phyloP scores from a whole-genome alignment of 1,140 invertebrate species.

The Bombus superbus region DNA sequence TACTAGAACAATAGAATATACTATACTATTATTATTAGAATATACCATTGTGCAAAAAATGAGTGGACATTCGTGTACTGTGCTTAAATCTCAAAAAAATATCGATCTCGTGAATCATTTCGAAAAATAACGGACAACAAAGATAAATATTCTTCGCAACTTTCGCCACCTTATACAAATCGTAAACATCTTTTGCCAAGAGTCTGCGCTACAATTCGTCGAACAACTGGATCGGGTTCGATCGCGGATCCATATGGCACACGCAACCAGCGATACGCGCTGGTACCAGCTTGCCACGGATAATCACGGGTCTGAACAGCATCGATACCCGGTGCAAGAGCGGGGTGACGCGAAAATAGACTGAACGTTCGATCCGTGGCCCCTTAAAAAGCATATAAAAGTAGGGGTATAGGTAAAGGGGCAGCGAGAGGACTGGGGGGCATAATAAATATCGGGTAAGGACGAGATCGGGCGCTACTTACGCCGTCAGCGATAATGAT shows the following conservation, averaged over 20 bases:
- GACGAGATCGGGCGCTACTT: constrained; percentile 78
- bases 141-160: not conserved
- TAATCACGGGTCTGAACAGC: constrained; percentile 49
- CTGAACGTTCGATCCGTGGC: constrained; percentile 62
- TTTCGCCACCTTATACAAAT: not conserved
- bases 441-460: constrained; percentile 77
- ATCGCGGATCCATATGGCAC: constrained; percentile 59
- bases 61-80: too few species aligned
- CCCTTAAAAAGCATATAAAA: constrained; percentile 46
- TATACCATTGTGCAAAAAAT: too few species aligned
- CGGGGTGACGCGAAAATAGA: constrained; percentile 78
- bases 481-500: constrained; percentile 82
- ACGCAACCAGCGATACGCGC: constrained; percentile 57
- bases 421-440: constrained; percentile 45
- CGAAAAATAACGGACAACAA: not conserved
- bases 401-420: not conserved
- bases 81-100: too few species aligned
- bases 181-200: not conserved
- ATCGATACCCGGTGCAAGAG: constrained; percentile 67
- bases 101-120: too few species aligned
- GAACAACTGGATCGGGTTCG: not conserved
- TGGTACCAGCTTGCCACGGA: constrained; percentile 42
- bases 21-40: too few species aligned
- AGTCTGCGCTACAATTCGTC: not conserved
- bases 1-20: too few species aligned